Evolutionary conservation across 1,140 invertebrate species (phyloP), one percentile per base, ranked within the genome.

Genomic region (Magallana angulata): DNA sequence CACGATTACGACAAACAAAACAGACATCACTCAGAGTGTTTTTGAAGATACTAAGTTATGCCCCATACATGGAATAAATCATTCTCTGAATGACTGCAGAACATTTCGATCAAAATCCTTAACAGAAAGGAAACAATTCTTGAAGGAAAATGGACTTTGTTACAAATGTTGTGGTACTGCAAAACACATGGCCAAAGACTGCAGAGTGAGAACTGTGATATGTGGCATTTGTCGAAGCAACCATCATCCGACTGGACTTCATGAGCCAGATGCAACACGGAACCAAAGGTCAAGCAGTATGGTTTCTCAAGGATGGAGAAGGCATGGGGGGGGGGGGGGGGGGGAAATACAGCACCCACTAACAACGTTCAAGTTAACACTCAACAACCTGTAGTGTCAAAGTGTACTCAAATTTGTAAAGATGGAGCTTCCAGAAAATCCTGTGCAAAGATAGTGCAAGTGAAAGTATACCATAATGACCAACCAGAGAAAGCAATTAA

Each of bases 361-460:
- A 12, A 56, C 57, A 82, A 58, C 60, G 57, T 18, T 62, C 62
- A 60, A 14, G n/a, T 24, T 24, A 24, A 24, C 18, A 24, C 59
- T 68, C 12, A 68, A 68, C 62, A 68, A 18, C 62, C 62, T 18
- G 62, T 68, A 4, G n/a, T 60, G 59, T 60, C 30, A 7, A 60
- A 5, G 12, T 87, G 85, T 56, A 87, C 85, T 36, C 57, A 83
- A 36, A 71, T 87, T 82, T 87, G 82, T 71, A 81, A 48, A 84
- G 14, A 12, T 30, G 30, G 56, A 18, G 18, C 16, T 48, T 82
- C 86, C 18, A 60, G 85, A 56, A 86, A 89, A 62, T 89, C 88
- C 1, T 89, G 88, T 58, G 88, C 62, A 24, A 89, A 89, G 57
- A 89, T 48, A 59, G 5, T 89, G 8, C n/a, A 81, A 24, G 62